Evolutionary conservation across 1,140 invertebrate genomes (phyloP).

Genomic region (Ditylenchus dipsaci): DNA sequence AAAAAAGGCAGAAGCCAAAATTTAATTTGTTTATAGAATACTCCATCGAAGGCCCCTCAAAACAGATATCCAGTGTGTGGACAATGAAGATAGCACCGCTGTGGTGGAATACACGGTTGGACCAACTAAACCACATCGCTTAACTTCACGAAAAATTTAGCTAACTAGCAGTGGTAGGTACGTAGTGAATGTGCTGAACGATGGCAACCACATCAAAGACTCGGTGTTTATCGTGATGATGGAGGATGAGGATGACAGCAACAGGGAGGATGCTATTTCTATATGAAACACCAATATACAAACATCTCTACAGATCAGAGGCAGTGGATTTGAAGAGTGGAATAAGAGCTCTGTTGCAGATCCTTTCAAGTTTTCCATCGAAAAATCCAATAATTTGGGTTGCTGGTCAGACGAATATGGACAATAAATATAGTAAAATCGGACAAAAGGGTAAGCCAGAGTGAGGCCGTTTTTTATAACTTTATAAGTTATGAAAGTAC

Average conservation of each 20-base stretch:
- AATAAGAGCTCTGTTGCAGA: conserved; percentile 7
- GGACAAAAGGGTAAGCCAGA: no score
- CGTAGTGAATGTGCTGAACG: conserved; percentile 80
- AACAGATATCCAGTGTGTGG: conserved; percentile 83
- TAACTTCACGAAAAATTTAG: conserved; percentile 27
- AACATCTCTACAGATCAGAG: neutral
- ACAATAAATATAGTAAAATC: no score
- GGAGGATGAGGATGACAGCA: conserved; percentile 58
- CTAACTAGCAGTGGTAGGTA: conserved; percentile 83
- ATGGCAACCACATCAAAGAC: conserved; percentile 76
- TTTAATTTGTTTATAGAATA: no score
- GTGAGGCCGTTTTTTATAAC: no score
- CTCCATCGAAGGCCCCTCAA: conserved; percentile 84
- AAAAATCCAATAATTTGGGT: conserved; percentile 1
- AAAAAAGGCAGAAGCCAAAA: no score
- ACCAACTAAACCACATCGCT: conserved; percentile 60
- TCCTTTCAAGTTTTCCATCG: conserved; percentile 18
- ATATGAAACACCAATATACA: neutral
- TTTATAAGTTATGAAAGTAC: no score
- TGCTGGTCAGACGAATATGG: no score
- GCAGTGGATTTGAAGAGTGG: neutral
- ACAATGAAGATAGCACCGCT: conserved; percentile 92
- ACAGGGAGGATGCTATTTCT: no score
- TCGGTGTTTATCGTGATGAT: conserved; percentile 76
- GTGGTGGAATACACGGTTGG: conserved; percentile 69